Percentiles rank a stretch among this genome's conserved stretches.
These are phyloP conservation scores for Aelia acuminata DNA, from an alignment of 2,888 invertebrate species.

Conservation along the genomic window DNA sequence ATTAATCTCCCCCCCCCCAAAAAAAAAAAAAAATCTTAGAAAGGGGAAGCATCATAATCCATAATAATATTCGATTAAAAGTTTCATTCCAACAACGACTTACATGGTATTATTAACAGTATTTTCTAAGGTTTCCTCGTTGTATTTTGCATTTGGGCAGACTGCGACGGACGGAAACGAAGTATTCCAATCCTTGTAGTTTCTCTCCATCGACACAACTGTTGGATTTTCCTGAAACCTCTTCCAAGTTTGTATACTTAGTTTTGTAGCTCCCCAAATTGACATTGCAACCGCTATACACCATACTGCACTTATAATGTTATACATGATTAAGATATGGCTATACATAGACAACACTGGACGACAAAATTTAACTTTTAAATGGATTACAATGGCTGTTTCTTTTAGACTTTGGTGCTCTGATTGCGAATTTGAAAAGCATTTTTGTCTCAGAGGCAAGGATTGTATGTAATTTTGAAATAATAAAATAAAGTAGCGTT, in stretches of 20 bases:
- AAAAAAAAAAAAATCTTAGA: too few relatives aligned
- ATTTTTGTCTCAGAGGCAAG: too few relatives aligned
- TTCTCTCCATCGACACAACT: constrained; percentile 67
- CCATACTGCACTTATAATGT: constrained; percentile 65
- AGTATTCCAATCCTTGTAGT: constrained; percentile 67
- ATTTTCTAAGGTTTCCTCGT: constrained; percentile 48
- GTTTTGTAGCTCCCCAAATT: constrained; percentile 61
- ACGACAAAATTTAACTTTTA: too few relatives aligned
- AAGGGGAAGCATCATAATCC: too few relatives aligned
- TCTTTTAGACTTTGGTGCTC: too few relatives aligned
- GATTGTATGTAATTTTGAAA: too few relatives aligned
- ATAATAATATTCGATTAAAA: too few relatives aligned
- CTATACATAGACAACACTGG: too few relatives aligned
- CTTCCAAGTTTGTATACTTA: constrained; percentile 66
- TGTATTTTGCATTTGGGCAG: constrained; percentile 66
- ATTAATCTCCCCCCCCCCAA: not conserved
- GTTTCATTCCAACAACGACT: not conserved
- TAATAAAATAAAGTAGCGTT: too few relatives aligned
- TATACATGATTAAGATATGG: not conserved
- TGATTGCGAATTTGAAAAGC: too few relatives aligned
- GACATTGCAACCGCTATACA: constrained; percentile 60
- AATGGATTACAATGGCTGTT: too few relatives aligned
- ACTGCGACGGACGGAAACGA: constrained; percentile 67
- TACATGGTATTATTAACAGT: not conserved
- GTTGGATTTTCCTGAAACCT: constrained; percentile 67